Evolutionary conservation across 1,140 invertebrate genomes (phyloP).

Genomic region (Drosophila erecta): DNA sequence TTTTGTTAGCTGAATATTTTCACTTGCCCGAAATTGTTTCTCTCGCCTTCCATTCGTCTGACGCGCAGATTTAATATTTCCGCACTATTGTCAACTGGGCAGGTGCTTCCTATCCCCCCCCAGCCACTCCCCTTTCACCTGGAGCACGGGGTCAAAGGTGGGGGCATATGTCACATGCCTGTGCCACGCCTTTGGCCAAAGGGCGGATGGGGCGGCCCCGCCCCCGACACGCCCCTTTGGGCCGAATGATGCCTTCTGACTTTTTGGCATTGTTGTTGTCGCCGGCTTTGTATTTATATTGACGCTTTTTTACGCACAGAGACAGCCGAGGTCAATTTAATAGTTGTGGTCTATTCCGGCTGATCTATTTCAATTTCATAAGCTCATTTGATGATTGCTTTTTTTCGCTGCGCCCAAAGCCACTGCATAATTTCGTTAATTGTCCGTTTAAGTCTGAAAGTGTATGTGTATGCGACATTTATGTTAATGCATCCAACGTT

Average conservation of each 20-base stretch:
- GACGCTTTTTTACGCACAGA: constrained; percentile 40
- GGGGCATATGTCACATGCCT: constrained; percentile 54
- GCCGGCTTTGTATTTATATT: constrained; percentile 62
- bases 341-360: constrained; percentile 4
- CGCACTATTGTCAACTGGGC: constrained; percentile 47
- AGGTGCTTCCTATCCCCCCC: background rate
- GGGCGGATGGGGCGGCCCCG: background rate
- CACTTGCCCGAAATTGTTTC: constrained; percentile 21
- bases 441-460: background rate
- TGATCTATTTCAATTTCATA: background rate
- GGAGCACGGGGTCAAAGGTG: no score
- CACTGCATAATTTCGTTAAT: background rate
- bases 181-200: constrained; percentile 30
- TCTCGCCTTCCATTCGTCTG: constrained; percentile 14
- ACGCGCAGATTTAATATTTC: constrained; percentile 63
- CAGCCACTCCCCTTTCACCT: background rate
- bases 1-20: constrained; percentile 21
- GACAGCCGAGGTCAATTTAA: constrained; percentile 12
- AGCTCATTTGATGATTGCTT: background rate
- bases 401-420: background rate
- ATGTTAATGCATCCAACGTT: background rate
- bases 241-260: constrained; percentile 68
- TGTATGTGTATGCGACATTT: background rate
- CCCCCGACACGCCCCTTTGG: background rate
- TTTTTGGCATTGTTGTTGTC: constrained; percentile 54